Evolutionary conservation across 2,888 invertebrate genomes (phyloP).

Genomic region (Noctuana brunneofusca): DNA sequence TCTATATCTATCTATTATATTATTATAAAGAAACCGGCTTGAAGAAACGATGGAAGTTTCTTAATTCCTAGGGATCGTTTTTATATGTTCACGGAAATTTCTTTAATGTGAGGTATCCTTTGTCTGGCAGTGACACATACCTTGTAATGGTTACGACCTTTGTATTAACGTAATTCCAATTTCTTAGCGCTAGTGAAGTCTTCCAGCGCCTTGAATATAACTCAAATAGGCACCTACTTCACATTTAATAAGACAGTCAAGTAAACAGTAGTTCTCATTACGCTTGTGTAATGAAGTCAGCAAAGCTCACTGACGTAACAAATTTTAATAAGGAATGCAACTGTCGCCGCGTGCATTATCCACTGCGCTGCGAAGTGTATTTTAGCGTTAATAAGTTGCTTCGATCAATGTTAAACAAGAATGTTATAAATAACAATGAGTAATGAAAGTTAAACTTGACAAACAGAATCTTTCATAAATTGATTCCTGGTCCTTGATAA

Average conservation of each 20-base stretch:
- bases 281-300: constrained; percentile 1
- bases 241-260: constrained; percentile 10
- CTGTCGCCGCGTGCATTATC: constrained; percentile 4
- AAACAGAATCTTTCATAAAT: too few relatives aligned
- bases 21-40: too few relatives aligned
- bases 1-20: too few relatives aligned
- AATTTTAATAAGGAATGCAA: constrained; percentile 11
- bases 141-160: not conserved
- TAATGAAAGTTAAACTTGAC: too few relatives aligned
- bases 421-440: too few relatives aligned
- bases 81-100: too few relatives aligned
- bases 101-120: too few relatives aligned
- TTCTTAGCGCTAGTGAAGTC: not conserved
- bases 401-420: constrained; percentile 1
- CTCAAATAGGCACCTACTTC: not conserved
- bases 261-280: constrained; percentile 9
- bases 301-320: constrained; percentile 10
- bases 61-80: too few relatives aligned
- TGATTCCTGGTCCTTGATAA: too few relatives aligned
- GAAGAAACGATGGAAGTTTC: too few relatives aligned
- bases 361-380: constrained; percentile 2
- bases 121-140: constrained; percentile 1
- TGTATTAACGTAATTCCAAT: not conserved
- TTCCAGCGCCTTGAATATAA: not conserved
- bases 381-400: not conserved